Evolutionary conservation across 2,888 invertebrate genomes (phyloP), one percentile per base, ranked within the genome.

Genomic region (Drosophila paucipuncta): DNA sequence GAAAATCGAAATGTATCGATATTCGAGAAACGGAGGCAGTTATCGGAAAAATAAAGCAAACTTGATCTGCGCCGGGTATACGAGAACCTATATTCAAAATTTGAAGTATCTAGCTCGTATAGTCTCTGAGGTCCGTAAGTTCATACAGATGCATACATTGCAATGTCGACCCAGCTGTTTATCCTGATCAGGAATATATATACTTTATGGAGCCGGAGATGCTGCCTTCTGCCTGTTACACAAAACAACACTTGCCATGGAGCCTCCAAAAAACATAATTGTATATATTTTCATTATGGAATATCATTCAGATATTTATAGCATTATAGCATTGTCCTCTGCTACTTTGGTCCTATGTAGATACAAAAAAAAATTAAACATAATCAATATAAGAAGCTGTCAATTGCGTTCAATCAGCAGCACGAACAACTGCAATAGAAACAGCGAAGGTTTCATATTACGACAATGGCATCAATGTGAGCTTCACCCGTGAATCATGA

Each of bases 341-440:
- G 47, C 47, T 47, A 22, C 13, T 13, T 13, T 6, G 43, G 43
- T 22, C 3, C 13, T 13, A 43, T 6, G 6, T 13, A 11, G 11
- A 22, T 5, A 22, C 2, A 0, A 22, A 11, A 22, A 2, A 16
- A 33, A 55, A 30, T 67, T 64, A 73, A 78, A 58, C 61, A 70
- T 67, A 85, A 72, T 78, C 83, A 80, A 85, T 78, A 68, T 71
- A 83, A 68, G 68, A 68, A 70, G 71, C 66, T 82, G 74, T 60
- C 70, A 76, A 35, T 16, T 16, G 35, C 35, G 35, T 16, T 69
- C 65, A 74, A 74, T 72, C 78, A 65, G 49, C 54, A 43, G 52
- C 39, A 71, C 41, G 43, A 30, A 57, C 30, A 43, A 47, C 37
- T 62, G 55, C 61, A 78, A 71, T 30, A 63, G 63, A 30, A 64